Percentiles rank a stretch among this genome's conserved stretches.
phyloP scores from a whole-genome alignment of 2,888 invertebrate species.

The Orchesella flavescens region DNA sequence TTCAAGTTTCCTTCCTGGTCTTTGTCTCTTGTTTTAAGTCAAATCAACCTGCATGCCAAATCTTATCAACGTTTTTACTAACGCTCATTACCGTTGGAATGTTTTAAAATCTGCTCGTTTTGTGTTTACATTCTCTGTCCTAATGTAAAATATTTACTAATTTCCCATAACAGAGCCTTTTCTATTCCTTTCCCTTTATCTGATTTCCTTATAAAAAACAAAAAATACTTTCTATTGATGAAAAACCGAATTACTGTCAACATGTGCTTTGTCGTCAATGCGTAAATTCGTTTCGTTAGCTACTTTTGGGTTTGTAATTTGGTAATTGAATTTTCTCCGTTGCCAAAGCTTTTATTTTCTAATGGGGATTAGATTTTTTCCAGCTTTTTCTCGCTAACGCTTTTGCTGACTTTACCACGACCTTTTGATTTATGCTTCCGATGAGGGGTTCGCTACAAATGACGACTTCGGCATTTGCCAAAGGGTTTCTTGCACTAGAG shows the following conservation, averaged over 20 bases:
- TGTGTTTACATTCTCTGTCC: not conserved
- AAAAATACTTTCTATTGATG: not conserved
- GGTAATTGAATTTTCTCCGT: not conserved
- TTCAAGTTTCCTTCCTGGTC: too few species aligned
- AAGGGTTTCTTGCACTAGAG: constrained; percentile 96
- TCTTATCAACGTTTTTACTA: too few species aligned
- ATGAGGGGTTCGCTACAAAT: constrained; percentile 99
- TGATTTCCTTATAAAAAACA: too few species aligned
- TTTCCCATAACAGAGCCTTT: not conserved
- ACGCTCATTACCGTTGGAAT: too few species aligned
- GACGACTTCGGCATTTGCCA: constrained; percentile 99
- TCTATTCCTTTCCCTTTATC: not conserved
- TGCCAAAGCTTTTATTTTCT: constrained; percentile 30
- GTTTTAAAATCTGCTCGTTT: not conserved
- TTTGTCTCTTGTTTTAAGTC: too few species aligned
- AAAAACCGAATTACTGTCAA: constrained; percentile 55
- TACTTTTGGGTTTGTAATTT: constrained; percentile 12
- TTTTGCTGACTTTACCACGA: constrained; percentile 87
- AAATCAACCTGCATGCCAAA: too few species aligned
- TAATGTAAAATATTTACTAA: too few species aligned
- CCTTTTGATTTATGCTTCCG: constrained; percentile 99
- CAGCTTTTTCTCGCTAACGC: constrained; percentile 60
- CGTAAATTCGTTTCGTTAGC: not conserved
- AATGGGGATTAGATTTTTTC: constrained; percentile 20
- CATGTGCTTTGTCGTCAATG: constrained; percentile 32